Conservation (phyloP, 2,113 vertebrate species). For the Phalacrocorax carbo region DNA sequence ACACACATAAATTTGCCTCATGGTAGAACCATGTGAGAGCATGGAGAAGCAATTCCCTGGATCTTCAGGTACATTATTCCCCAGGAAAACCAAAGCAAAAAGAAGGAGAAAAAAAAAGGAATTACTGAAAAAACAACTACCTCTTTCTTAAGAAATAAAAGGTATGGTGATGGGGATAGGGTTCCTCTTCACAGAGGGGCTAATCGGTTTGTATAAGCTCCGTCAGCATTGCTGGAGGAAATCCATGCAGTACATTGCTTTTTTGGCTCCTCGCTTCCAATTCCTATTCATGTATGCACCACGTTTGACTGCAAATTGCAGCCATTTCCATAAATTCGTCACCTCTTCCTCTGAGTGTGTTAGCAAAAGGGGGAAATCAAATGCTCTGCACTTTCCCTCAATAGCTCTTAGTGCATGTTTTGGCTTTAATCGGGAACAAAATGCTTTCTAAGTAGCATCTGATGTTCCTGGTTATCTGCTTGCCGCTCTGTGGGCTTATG, state of each 20-base stretch:
- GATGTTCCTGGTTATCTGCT: neutral
- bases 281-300: slow-evolving; percentile 21
- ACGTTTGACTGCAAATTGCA: slow-evolving; percentile 41
- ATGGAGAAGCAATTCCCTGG: neutral
- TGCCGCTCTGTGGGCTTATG: neutral
- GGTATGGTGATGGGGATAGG: neutral
- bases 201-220: slow-evolving; percentile 6
- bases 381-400: slow-evolving; percentile 22
- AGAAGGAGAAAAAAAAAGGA: fast-evolving
- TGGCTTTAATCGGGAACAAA: neutral
- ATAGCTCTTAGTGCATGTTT: neutral
- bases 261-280: neutral
- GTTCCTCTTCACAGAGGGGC: neutral
- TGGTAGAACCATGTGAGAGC: neutral
- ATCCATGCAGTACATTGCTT: neutral
- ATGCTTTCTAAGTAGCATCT: slow-evolving; percentile 15
- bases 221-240: neutral
- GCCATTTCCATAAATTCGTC: slow-evolving; percentile 30
- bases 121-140: neutral
- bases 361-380: slow-evolving; percentile 39
- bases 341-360: slow-evolving; percentile 4
- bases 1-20: neutral
- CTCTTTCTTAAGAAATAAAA: neutral
- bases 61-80: neutral
- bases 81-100: neutral